A percentile compares a stretch with the other conserved stretches of the same genome.
Evolutionary conservation across 2,888 invertebrate species (phyloP).

Genomic region (Pandemis cinnamomeana): DNA sequence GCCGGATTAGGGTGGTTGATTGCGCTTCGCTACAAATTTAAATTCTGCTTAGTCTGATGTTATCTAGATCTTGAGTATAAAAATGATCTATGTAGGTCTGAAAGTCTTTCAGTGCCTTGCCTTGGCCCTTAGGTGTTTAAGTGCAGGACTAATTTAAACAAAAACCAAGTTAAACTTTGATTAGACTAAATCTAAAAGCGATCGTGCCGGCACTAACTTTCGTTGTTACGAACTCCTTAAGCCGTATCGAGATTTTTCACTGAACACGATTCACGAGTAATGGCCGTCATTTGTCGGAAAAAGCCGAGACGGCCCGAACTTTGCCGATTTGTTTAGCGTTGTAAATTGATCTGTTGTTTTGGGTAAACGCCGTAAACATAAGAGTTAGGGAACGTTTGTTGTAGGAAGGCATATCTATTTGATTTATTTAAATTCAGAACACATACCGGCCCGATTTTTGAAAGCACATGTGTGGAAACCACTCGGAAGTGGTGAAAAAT

Average conservation of each 20-base stretch:
- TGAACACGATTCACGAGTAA: conserved; percentile 15
- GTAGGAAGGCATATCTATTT: not conserved
- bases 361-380: conserved; percentile 11
- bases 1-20: too few relatives aligned
- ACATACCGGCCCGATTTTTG: too few relatives aligned
- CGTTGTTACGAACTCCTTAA: conserved; percentile 21
- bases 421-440: too few relatives aligned
- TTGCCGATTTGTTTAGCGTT: conserved; percentile 30
- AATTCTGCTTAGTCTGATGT: too few relatives aligned
- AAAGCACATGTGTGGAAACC: too few relatives aligned
- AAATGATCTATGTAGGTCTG: too few relatives aligned
- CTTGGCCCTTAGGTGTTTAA: too few relatives aligned
- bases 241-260: conserved; percentile 12
- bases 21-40: too few relatives aligned
- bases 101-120: too few relatives aligned
- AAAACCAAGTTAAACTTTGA: not conserved
- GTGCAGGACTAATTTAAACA: too few relatives aligned
- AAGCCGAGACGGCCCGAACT: conserved; percentile 24
- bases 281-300: conserved; percentile 36
- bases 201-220: not conserved
- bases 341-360: conserved; percentile 23
- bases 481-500: too few relatives aligned
- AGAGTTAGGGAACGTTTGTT: not conserved
- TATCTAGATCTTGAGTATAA: too few relatives aligned
- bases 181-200: not conserved